phyloP scores from a whole-genome alignment of 2,888 invertebrate genomes.

The Schrankia costaestrigalis region DNA sequence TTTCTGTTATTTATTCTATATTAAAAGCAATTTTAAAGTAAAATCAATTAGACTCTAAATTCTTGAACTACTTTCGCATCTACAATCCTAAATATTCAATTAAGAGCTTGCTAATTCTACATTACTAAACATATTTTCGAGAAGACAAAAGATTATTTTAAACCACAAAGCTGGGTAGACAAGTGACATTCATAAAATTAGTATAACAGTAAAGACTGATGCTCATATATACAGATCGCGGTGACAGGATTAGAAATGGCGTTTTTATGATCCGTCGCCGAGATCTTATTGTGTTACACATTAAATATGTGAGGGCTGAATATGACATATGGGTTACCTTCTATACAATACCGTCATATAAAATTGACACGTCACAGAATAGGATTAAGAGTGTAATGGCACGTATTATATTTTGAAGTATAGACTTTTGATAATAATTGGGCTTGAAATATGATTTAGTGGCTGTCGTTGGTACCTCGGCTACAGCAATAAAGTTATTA shows the following conservation, averaged over 20 bases:
- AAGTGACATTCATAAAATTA: constrained; percentile 56
- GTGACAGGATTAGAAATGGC: constrained; percentile 37
- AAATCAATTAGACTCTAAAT: no score
- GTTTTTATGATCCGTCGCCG: constrained; percentile 27
- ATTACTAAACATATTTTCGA: no score
- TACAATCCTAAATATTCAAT: no score
- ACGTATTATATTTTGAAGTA: constrained; percentile 59
- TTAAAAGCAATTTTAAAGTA: no score
- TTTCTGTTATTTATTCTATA: no score
- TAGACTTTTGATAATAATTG: constrained; percentile 71
- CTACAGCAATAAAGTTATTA: constrained; percentile 46
- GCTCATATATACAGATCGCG: constrained; percentile 67
- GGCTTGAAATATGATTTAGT: constrained; percentile 71
- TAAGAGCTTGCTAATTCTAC: no score
- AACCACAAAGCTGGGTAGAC: constrained; percentile 19
- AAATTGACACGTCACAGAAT: constrained; percentile 71
- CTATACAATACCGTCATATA: constrained; percentile 65
- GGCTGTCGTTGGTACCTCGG: constrained; percentile 50
- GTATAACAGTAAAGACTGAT: constrained; percentile 63
- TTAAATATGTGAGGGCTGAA: constrained; percentile 64
- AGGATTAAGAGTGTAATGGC: constrained; percentile 68
- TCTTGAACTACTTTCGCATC: no score
- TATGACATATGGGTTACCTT: constrained; percentile 67
- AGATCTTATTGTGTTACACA: constrained; percentile 33
- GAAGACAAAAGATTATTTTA: constrained; percentile 22